Percentiles rank a stretch among this genome's conserved stretches.
phyloP scores from a whole-genome alignment of 2,113 vertebrate species.

The Hemiprocne comata region DNA sequence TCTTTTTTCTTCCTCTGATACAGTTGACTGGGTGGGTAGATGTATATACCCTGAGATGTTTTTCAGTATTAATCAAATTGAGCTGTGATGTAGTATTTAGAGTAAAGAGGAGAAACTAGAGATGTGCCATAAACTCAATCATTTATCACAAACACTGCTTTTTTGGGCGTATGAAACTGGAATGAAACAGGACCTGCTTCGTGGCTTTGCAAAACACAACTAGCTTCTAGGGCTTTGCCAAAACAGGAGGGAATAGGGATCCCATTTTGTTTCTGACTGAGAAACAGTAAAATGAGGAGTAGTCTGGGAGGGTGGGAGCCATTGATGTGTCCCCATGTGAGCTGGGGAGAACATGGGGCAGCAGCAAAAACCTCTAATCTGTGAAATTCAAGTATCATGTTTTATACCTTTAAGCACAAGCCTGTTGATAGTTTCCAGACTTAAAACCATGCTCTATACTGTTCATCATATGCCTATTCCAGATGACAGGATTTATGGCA shows the following conservation, averaged over 20 bases:
- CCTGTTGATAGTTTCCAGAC: not conserved
- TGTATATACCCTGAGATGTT: not conserved
- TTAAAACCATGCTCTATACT: not conserved
- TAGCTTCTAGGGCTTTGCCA: not conserved
- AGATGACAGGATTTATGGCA: constrained; percentile 11
- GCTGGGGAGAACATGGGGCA: accelerated
- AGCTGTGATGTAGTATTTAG: not conserved
- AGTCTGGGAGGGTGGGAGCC: not conserved
- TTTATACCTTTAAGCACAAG: not conserved
- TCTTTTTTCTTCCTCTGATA: not conserved
- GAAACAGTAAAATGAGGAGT: no score
- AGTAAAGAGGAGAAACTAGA: not conserved
- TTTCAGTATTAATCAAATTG: not conserved
- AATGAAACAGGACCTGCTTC: not conserved
- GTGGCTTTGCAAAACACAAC: not conserved
- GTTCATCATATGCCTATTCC: not conserved
- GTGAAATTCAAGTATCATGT: not conserved
- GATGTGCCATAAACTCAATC: not conserved
- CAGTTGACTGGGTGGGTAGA: not conserved
- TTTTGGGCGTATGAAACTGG: not conserved
- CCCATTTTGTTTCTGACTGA: not conserved
- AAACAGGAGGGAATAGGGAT: not conserved
- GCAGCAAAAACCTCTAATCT: not conserved
- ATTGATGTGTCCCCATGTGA: accelerated
- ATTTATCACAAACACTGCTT: not conserved